Base-by-base conservation (phyloP, 2,113 vertebrate genomes). In the Takifugu bimaculatus region DNA sequence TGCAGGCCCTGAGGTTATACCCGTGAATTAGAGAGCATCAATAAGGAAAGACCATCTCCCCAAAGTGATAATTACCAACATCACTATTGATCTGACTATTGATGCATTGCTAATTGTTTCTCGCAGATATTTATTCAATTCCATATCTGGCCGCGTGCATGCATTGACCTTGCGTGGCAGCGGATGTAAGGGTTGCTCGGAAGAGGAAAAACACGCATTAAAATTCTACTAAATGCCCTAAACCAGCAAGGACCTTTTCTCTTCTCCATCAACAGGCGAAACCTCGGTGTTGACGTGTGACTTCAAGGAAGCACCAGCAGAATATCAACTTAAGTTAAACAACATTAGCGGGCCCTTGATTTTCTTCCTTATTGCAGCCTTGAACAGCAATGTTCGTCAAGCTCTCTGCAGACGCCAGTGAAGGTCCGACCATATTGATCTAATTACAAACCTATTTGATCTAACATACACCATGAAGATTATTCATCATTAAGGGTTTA, bases 11-110 rank as follows among this genome's bases (percentile, higher is more conserved):
- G 57, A 66, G 77, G 81, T 87, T 86, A 84, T 76, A 74, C 79
- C 60, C 50, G 81, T 68, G 78, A 86, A 83, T 85, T 86, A 86
- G 80, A 82, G 66, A 54, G 75, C 81, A 86, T 89, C 88, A 85
- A 85, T 86, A 86, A 85, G 77, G 83, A 88, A 85, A 88, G 65
- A 81, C 74, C 85, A 85, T 85, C 84, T 88, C 85, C 82, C 91
- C 82, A 84, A 87, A 90, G 90, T 91, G 85, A 90, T 90, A 89
- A 92, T 92, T 92, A 91, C 85, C 80, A 86, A 87, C 88, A 89
- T 88, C 74, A 70, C 78, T 89, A 91, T 92, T 75, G 91, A 92
- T 90, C 87, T 12, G 55, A 72, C 66, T 89, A 90, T 89, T 69
- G 91, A 92, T 89, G 88, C 83, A 81, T 88, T 27, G 70, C 89